phyloP scores from a whole-genome alignment of 2,888 invertebrate genomes.

The Drosophila flavopinicola region DNA sequence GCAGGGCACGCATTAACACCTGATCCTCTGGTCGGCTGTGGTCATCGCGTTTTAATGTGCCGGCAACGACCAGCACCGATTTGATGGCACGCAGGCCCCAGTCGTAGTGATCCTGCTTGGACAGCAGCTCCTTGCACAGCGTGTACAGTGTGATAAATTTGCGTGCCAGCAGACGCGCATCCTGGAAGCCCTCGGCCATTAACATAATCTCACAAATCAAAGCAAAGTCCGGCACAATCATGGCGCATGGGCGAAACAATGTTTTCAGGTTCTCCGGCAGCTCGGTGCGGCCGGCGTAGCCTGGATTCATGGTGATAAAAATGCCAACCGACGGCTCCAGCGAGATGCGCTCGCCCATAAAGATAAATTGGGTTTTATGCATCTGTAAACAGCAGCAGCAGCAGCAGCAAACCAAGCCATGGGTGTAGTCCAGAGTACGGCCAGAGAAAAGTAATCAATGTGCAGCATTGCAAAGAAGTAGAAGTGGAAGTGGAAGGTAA shows the following conservation, averaged over 20 bases:
- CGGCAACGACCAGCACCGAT: conserved; percentile 97
- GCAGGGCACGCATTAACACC: conserved; percentile 96
- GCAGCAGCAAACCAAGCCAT: conserved; percentile 10
- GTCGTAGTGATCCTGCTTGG: conserved; percentile 98
- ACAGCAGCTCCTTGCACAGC: conserved; percentile 94
- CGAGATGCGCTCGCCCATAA: conserved; percentile 93
- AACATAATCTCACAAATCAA: conserved; percentile 99
- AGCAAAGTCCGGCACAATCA: conserved; percentile 99
- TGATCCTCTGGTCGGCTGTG: conserved; percentile 94
- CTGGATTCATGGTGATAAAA: conserved; percentile 99
- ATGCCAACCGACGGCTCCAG: conserved; percentile 93
- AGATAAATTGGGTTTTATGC: conserved; percentile 92
- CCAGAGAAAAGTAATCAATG: conserved; percentile 73
- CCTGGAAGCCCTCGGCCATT: conserved; percentile 98
- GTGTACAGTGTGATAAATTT: conserved; percentile 98
- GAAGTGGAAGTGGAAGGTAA: conserved; percentile 40
- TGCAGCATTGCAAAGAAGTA: conserved; percentile 58
- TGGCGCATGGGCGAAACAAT: conserved; percentile 93
- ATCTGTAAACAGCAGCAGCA: conserved; percentile 73
- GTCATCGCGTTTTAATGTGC: conserved; percentile 93
- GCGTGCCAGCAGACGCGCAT: conserved; percentile 94
- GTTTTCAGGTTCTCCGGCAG: conserved; percentile 90
- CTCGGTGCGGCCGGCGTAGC: conserved; percentile 96
- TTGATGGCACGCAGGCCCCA: conserved; percentile 99
- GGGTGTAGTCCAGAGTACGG: conserved; percentile 19